Evolutionary conservation across 2,797 vertebrate species (phyloP).

Genomic region (Numenius phaeopus): DNA sequence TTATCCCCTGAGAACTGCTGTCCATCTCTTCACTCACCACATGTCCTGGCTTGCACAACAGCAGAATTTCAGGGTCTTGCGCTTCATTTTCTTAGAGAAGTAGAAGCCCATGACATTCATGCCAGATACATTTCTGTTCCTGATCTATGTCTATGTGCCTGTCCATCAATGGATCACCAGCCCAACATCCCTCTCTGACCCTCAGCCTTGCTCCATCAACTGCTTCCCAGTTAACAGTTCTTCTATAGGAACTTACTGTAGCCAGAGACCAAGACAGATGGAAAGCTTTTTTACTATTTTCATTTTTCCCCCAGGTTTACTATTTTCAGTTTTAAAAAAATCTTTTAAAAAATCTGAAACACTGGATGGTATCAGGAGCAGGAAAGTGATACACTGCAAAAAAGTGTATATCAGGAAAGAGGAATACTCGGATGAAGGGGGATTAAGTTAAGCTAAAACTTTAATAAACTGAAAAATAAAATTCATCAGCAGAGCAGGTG

Average conservation of each 20-base stretch:
- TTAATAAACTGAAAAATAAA: neutral
- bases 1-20: neutral
- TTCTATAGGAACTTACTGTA: neutral
- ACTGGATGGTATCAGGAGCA: neutral
- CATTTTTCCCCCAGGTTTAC: neutral
- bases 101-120: fast-evolving
- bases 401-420: neutral
- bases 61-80: neutral
- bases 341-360: neutral
- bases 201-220: neutral
- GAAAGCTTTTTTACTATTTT: neutral
- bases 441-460: neutral
- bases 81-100: neutral
- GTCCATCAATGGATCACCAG: neutral
- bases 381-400: neutral
- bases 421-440: neutral
- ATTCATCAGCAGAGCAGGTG: neutral
- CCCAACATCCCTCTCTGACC: neutral
- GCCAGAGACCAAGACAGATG: neutral
- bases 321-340: neutral
- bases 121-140: neutral
- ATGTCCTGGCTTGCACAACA: neutral
- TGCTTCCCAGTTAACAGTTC: fast-evolving
- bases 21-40: neutral
- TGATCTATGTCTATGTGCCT: fast-evolving